Base-by-base conservation (phyloP, 2,797 vertebrate genomes). In the Mormyrus proboscirostris region DNA sequence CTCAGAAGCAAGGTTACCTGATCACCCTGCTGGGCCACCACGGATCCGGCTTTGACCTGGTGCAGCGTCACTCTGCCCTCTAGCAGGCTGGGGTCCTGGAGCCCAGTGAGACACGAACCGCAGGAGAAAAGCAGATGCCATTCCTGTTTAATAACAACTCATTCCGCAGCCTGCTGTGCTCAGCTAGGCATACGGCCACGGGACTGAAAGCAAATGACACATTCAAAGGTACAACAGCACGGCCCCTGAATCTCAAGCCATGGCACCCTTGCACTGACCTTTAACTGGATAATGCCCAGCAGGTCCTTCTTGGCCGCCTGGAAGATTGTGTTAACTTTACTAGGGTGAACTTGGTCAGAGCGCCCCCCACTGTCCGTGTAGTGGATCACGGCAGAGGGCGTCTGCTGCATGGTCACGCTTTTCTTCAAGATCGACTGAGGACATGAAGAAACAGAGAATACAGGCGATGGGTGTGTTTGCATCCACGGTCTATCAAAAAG, bases 21-120 rank as follows among this genome's bases (percentile, higher is more conserved):
- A 92, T 99, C 98, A 53, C 98, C 98, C 90, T 99, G 98, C 88
- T 96, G 95, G 0, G 98, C 98, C 62, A 99, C 96, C 89, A 98
- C 94, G 0, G 97, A 97, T 62, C 98, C 98, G 25, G 97, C 97
- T 88, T 97, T 97, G n/a, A 98, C 98, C 2, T 99, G 97, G 85
- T 98, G 97, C 83, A 99, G 95, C 0, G 96, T 97, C 92, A 99
- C 97, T 91, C 97, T 97, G 88, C 96, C 97, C 0, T 98, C 97
- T 57, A 99, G 89, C 8, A 99, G 90, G 0, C 91, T 93, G 4
- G 97, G 96, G 86, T 99, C 96, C 98, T 99, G 87, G 0, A 89
- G 62, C 38, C 89, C 51, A 49, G 33, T 76, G 14, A 88, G 49
- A 84, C 7, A 89, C 25, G 8, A 6, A 38, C 25, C 29, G 7